Base-by-base conservation (phyloP, 1,140 invertebrate genomes). In the Tachypleus tridentatus region DNA sequence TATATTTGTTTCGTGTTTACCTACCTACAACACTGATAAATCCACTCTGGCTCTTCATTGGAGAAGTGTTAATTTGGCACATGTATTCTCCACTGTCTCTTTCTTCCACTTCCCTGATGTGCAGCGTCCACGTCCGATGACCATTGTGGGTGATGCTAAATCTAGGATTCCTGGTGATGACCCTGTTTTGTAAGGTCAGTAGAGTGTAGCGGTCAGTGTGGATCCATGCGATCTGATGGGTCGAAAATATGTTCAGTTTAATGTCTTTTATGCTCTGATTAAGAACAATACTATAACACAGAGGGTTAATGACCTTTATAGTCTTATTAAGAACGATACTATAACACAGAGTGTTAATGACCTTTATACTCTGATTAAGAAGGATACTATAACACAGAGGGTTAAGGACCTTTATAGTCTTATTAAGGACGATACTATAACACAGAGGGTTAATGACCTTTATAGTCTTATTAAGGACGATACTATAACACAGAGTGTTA, bases 201-300 rank as follows among this genome's bases (percentile, higher is more conserved):
- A 94, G 90, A n/a, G 90, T 92, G 78, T 93, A 90, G 64, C 89
- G 91, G 77, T 92, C 90, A 58, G 91, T 89, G 67, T 88, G 82
- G 73, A 94, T 77, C 89, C 89, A 94, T 67, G 89, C 90, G 68
- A 93, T 87, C 89, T 93, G 76, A 62, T 77, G 48, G 8, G 49
- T 8, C 54, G 49, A 60, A 63, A 56, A 58, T 29, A 29, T 29
- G 29, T 29, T 29, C 29, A 29, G 29, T 29, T 29, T 29, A 29
- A 29, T 29, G 29, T 29, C 29, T 29, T 29, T 29, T 29, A 2
- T 29, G 29, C 29, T 29, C 29, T 29, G 29, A 29, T 29, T 29
- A 29, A 29, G 29, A 29, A 29, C 29, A 2, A 29, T 29, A 29
- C 29, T 29, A 29, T 29, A 29, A 29, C 29, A 29, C 29, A 29